A percentile compares a stretch with the other conserved stretches of the same genome.
Conservation (phyloP, 2,797 vertebrate genomes). For the Anguilla marmorata region DNA sequence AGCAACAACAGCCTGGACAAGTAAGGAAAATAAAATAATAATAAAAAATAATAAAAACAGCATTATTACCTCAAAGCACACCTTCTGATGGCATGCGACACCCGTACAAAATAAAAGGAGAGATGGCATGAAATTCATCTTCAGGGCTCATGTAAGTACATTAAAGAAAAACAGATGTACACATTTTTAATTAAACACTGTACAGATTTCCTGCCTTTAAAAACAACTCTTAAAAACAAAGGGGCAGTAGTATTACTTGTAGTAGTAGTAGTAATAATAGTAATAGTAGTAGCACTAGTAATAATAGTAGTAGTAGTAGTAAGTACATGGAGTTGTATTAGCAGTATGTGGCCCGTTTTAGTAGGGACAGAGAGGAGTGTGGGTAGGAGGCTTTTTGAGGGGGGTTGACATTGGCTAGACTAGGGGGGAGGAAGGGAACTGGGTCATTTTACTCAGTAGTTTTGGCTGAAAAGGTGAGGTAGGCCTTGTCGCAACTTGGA, state of each 20-base stretch:
- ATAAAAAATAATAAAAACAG: neutral
- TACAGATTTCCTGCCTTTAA: conserved; percentile 25
- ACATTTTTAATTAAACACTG: neutral
- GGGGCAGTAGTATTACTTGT: conserved; percentile 26
- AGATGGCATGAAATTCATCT: conserved; percentile 5
- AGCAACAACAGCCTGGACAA: conserved; percentile 19
- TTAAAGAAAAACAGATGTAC: conserved; percentile 15
- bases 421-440: conserved; percentile 46
- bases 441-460: conserved; percentile 66
- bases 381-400: neutral
- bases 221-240: conserved; percentile 2
- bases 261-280: conserved; percentile 10
- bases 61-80: conserved; percentile 20
- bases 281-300: conserved; percentile 23
- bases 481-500: conserved; percentile 69
- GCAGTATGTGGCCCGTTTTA: conserved; percentile 45
- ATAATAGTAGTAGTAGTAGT: conserved; percentile 19
- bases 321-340: conserved; percentile 34
- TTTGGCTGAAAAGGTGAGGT: conserved; percentile 77
- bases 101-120: conserved; percentile 17
- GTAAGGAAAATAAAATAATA: conserved; percentile 1
- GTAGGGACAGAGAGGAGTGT: conserved; percentile 26
- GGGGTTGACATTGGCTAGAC: conserved; percentile 12
- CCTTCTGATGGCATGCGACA: neutral
- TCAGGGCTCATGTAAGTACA: neutral